Percentiles rank a stretch among this genome's conserved stretches.
Conservation (phyloP, 2,113 vertebrate genomes). For the Phyllostomus hastatus region DNA sequence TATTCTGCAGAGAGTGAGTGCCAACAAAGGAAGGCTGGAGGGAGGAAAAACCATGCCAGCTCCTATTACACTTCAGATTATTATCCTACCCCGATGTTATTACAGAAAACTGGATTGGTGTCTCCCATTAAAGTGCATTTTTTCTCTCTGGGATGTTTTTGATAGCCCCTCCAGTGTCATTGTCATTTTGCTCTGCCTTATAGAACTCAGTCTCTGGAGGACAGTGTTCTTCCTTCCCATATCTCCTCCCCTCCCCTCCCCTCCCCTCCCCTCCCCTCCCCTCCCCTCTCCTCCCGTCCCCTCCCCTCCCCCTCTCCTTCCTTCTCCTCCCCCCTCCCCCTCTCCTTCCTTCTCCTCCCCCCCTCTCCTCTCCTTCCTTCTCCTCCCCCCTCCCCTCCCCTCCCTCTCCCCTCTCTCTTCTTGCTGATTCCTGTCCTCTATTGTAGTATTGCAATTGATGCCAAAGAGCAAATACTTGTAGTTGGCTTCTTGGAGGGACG, state of each 20-base stretch:
- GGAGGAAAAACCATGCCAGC: background rate
- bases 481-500: background rate
- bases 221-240: background rate
- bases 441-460: background rate
- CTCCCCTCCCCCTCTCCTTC: background rate
- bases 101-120: background rate
- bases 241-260: too few relatives aligned
- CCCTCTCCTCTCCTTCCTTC: too few relatives aligned
- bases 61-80: background rate
- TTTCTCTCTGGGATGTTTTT: background rate
- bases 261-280: background rate
- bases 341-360: background rate
- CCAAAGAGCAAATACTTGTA: background rate
- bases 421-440: background rate
- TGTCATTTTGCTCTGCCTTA: background rate
- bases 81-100: background rate
- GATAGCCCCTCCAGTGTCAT: background rate
- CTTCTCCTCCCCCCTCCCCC: too few relatives aligned
- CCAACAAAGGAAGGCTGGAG: background rate
- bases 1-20: background rate
- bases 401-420: background rate
- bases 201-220: background rate
- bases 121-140: background rate
- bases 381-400: background rate
- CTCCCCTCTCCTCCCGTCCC: background rate